These are phyloP conservation scores for Kryphioiulus occultus DNA, from an alignment of 2,888 invertebrate genomes.

Conservation along the genomic window DNA sequence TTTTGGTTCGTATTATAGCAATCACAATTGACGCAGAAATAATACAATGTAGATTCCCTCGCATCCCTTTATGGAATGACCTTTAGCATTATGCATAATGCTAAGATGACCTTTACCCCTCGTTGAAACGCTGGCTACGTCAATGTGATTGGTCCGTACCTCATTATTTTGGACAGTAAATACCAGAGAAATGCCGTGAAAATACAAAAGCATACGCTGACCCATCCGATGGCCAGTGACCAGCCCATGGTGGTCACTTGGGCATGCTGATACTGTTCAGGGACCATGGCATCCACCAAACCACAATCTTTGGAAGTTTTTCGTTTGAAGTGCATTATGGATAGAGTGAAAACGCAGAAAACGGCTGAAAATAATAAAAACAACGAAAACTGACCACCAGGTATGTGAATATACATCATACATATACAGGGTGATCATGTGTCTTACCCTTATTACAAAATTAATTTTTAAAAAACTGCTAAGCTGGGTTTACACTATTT, in stretches of 20 bases:
- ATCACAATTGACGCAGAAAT: not conserved
- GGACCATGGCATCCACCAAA: slow-evolving; percentile 57
- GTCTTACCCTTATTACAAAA: too few relatives aligned
- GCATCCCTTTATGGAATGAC: not conserved
- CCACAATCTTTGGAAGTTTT: slow-evolving; percentile 70
- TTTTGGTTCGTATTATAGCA: too few relatives aligned
- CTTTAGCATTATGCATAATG: not conserved
- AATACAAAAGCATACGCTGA: slow-evolving; percentile 76
- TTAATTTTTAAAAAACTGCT: too few relatives aligned
- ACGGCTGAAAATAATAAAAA: slow-evolving; percentile 70
- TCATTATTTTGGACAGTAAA: slow-evolving; percentile 86
- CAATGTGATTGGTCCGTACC: slow-evolving; percentile 67
- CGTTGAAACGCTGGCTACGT: not conserved
- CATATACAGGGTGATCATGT: not conserved
- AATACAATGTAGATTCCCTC: not conserved
- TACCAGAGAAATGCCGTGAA: slow-evolving; percentile 87
- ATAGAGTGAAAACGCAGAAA: slow-evolving; percentile 88
- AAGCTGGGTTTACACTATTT: too few relatives aligned
- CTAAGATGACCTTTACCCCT: too few relatives aligned
- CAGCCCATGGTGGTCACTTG: slow-evolving; percentile 57
- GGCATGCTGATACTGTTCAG: slow-evolving; percentile 51
- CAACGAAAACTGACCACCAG: not conserved
- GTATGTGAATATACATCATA: not conserved
- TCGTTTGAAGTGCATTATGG: slow-evolving; percentile 91
- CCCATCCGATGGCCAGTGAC: slow-evolving; percentile 73